These are phyloP conservation scores for Pseudopleuronectes americanus DNA, from an alignment of 2,797 vertebrate genomes.

Conservation along the genomic window DNA sequence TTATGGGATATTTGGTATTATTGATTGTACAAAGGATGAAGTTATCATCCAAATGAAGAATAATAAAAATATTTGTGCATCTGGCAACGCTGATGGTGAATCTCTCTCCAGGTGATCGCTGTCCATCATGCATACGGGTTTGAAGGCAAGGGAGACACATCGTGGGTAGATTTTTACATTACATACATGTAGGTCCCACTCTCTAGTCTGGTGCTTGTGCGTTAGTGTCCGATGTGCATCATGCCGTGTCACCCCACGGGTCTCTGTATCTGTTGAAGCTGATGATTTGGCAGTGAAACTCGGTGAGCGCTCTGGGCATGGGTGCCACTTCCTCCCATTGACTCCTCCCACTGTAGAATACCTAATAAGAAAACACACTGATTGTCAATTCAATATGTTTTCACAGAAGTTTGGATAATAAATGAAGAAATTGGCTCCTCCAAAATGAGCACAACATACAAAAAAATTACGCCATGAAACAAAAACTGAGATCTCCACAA, in stretches of 20 bases:
- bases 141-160: slow-evolving; percentile 15
- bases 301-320: slow-evolving; percentile 95
- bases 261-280: slow-evolving; percentile 94
- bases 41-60: too few relatives aligned
- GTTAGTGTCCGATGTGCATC: slow-evolving; percentile 20
- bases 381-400: too few relatives aligned
- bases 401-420: too few relatives aligned
- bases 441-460: too few relatives aligned
- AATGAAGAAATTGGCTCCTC: too few relatives aligned
- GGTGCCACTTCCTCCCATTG: slow-evolving; percentile 97
- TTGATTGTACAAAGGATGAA: too few relatives aligned
- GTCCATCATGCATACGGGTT: slow-evolving; percentile 29
- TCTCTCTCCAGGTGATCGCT: slow-evolving; percentile 15
- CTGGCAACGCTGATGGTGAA: neutral
- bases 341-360: slow-evolving; percentile 92
- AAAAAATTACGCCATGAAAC: neutral
- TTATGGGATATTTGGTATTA: too few relatives aligned
- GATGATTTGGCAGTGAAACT: slow-evolving; percentile 96
- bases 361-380: slow-evolving; percentile 71
- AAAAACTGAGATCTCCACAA: neutral
- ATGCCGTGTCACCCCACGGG: slow-evolving; percentile 85
- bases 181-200: slow-evolving; percentile 2
- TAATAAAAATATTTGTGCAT: too few relatives aligned
- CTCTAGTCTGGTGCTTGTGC: neutral
- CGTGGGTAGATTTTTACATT: neutral